Percentiles rank a stretch among this genome's conserved stretches.
These are phyloP conservation scores for cattle (Bos taurus) DNA, from an alignment of 2,113 vertebrate genomes.

Conservation along the genomic window DNA sequence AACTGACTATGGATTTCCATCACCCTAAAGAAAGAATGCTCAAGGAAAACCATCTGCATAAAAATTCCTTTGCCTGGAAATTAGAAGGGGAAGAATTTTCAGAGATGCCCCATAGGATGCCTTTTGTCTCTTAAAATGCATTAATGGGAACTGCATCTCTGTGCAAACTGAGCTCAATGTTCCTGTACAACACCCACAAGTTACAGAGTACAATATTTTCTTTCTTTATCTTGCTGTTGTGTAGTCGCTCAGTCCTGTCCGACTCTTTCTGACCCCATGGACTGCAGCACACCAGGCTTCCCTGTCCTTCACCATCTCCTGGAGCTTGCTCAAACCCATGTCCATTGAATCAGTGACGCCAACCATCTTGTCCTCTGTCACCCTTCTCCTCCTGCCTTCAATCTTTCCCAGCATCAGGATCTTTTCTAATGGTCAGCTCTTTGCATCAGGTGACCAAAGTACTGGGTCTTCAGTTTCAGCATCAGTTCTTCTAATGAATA, in stretches of 20 bases:
- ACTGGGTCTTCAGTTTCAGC: neutral
- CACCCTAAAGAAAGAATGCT: conserved; percentile 46
- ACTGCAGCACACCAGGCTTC: neutral
- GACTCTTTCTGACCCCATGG: neutral
- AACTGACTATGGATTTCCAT: conserved; percentile 37
- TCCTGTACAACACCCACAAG: neutral
- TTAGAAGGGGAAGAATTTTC: conserved; percentile 28
- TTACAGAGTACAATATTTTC: neutral
- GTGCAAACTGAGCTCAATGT: neutral
- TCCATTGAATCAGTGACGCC: neutral
- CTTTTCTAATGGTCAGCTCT: neutral
- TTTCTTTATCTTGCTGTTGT: neutral
- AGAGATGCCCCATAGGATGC: conserved; percentile 1
- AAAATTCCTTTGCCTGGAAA: conserved; percentile 54
- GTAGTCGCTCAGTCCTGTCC: rapidly evolving
- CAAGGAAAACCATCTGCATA: conserved; percentile 11
- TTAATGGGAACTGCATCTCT: conserved; percentile 4
- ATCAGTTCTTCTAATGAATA: neutral
- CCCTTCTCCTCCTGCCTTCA: neutral
- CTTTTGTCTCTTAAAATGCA: conserved; percentile 57
- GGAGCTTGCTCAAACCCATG: neutral
- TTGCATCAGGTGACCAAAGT: neutral
- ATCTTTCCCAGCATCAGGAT: neutral
- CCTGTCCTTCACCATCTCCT: neutral
- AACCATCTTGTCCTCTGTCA: neutral